Percentiles rank a stretch among this genome's conserved stretches.
phyloP scores from a whole-genome alignment of 1,140 invertebrate genomes.

The Acyrthosiphon pisum region DNA sequence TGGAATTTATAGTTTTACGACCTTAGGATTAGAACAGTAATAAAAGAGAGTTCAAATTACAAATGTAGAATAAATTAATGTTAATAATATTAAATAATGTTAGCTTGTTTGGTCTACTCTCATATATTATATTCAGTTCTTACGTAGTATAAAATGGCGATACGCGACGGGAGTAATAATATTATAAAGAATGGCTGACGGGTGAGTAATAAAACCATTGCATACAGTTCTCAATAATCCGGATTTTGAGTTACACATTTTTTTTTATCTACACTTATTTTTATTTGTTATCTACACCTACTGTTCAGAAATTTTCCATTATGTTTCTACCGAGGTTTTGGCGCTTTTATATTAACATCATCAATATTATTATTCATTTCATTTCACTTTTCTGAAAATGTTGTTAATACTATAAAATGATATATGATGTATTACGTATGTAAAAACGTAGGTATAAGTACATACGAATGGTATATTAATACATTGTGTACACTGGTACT shows the following conservation, averaged over 20 bases:
- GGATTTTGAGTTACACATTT: not conserved
- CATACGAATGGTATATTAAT: too few species aligned
- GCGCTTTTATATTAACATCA: not conserved
- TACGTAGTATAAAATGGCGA: not conserved
- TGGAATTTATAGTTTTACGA: not conserved
- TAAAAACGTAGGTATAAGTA: not conserved
- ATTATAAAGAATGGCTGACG: too few species aligned
- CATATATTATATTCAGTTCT: not conserved
- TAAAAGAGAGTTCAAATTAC: not conserved
- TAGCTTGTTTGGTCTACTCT: not conserved
- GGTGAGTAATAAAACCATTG: not conserved
- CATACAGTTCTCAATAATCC: not conserved
- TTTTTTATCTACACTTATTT: not conserved
- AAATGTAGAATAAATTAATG: not conserved
- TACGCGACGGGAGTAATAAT: not conserved
- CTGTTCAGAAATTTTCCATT: not conserved
- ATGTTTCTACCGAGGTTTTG: not conserved
- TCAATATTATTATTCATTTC: not conserved
- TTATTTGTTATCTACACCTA: not conserved
- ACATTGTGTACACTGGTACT: not conserved
- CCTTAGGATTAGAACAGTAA: not conserved
- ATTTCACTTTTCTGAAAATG: not conserved
- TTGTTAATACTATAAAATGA: not conserved
- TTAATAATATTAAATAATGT: not conserved
- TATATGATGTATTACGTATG: not conserved